These are phyloP conservation scores for Blastobasis lacticolella DNA, from an alignment of 2,888 invertebrate species.

Conservation along the genomic window DNA sequence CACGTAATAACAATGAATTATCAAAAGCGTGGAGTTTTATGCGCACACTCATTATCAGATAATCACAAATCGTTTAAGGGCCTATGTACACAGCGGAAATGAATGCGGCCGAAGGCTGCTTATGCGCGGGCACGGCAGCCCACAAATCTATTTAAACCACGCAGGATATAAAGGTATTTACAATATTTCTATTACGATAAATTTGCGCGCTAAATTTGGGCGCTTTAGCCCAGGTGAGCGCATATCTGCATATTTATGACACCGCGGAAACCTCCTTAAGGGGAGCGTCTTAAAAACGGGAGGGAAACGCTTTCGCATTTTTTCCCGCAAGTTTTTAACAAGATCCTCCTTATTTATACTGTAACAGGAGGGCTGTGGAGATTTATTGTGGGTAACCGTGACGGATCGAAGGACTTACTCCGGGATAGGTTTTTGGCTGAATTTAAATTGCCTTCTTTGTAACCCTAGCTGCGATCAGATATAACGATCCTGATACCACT, in stretches of 20 bases:
- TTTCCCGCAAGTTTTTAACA: slow-evolving; percentile 67
- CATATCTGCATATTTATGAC: slow-evolving; percentile 73
- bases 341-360: slow-evolving; percentile 70
- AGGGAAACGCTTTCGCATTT: slow-evolving; percentile 55
- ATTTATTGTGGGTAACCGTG: slow-evolving; percentile 64
- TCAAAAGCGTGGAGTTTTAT: slow-evolving; percentile 7
- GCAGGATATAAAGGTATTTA: slow-evolving; percentile 60
- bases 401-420: slow-evolving; percentile 59
- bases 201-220: slow-evolving; percentile 66
- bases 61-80: slow-evolving; percentile 49
- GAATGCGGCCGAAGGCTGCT: slow-evolving; percentile 41
- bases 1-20: background rate
- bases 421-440: slow-evolving; percentile 41
- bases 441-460: slow-evolving; percentile 53
- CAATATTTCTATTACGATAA: slow-evolving; percentile 70
- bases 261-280: slow-evolving; percentile 58
- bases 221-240: slow-evolving; percentile 68
- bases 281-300: slow-evolving; percentile 64
- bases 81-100: slow-evolving; percentile 48
- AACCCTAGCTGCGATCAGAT: slow-evolving; percentile 18
- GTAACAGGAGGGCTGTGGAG: slow-evolving; percentile 41
- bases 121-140: slow-evolving; percentile 63
- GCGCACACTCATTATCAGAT: slow-evolving; percentile 39
- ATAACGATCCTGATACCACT: no score
- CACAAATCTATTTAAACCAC: slow-evolving; percentile 60